phyloP scores from a whole-genome alignment of 2,888 invertebrate species.

The Troglohyphantes excavatus region DNA sequence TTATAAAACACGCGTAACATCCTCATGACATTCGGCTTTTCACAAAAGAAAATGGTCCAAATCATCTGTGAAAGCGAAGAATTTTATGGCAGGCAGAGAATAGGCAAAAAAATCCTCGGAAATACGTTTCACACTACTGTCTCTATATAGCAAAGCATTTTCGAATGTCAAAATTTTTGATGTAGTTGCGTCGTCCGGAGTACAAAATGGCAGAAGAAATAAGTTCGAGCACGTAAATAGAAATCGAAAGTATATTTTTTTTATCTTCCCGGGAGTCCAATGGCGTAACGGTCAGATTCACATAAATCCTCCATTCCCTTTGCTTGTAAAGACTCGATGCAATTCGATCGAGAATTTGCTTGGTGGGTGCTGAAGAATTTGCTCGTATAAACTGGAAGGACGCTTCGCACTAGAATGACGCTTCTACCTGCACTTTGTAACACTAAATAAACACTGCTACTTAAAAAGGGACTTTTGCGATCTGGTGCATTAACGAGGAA shows the following conservation, averaged over 20 bases:
- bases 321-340: neutral
- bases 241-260: neutral
- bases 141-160: conserved; percentile 6
- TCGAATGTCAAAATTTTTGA: conserved; percentile 8
- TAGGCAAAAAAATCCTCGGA: conserved; percentile 1
- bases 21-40: neutral
- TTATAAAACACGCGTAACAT: neutral
- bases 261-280: too few relatives aligned
- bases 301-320: neutral
- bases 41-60: neutral
- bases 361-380: neutral
- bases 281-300: neutral
- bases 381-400: neutral
- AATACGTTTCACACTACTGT: neutral
- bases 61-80: conserved; percentile 10
- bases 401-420: neutral
- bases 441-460: neutral
- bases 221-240: conserved; percentile 14
- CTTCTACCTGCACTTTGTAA: neutral
- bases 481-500: neutral
- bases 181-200: neutral
- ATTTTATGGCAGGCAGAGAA: neutral
- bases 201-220: neutral
- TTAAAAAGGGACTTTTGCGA: neutral
- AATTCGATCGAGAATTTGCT: neutral